Conservation (phyloP, 2,797 vertebrate species). For the Amblyopsis hoosieri region DNA sequence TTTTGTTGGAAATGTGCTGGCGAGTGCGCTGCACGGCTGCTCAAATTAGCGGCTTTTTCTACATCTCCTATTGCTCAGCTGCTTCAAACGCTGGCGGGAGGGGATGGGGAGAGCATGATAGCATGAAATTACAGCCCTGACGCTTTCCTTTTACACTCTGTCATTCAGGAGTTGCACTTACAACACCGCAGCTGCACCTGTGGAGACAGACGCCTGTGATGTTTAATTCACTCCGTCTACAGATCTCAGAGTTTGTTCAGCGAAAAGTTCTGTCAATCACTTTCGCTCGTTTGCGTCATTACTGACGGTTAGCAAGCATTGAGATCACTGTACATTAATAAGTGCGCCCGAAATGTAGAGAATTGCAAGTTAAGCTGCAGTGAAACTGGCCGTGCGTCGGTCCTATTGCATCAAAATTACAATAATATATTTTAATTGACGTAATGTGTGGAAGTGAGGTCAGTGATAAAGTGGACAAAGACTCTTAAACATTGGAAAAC, state of each 20-base stretch:
- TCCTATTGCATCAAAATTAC: no score
- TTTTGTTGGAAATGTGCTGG: constrained; percentile 45
- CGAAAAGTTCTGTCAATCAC: not conserved
- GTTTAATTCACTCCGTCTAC: not conserved
- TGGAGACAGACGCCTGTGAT: constrained; percentile 5
- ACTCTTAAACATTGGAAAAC: no score
- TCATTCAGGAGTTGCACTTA: constrained; percentile 22
- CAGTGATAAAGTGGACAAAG: no score
- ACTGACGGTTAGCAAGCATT: not conserved
- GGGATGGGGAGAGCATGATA: not conserved
- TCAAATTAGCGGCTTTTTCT: constrained; percentile 62
- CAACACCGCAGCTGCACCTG: constrained; percentile 24
- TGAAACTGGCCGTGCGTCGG: no score
- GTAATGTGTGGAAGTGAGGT: no score
- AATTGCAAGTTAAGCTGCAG: not conserved
- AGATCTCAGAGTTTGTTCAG: constrained; percentile 2
- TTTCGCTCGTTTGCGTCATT: not conserved
- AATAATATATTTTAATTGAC: no score
- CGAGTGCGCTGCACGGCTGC: constrained; percentile 37
- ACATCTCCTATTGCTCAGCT: constrained; percentile 37
- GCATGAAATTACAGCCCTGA: constrained; percentile 44
- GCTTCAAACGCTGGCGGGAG: constrained; percentile 45
- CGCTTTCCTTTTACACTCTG: not conserved
- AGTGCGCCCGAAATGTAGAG: not conserved
- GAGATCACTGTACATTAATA: not conserved